Base-by-base conservation (phyloP, 2,113 vertebrate species). In the Podilymbus podiceps region DNA sequence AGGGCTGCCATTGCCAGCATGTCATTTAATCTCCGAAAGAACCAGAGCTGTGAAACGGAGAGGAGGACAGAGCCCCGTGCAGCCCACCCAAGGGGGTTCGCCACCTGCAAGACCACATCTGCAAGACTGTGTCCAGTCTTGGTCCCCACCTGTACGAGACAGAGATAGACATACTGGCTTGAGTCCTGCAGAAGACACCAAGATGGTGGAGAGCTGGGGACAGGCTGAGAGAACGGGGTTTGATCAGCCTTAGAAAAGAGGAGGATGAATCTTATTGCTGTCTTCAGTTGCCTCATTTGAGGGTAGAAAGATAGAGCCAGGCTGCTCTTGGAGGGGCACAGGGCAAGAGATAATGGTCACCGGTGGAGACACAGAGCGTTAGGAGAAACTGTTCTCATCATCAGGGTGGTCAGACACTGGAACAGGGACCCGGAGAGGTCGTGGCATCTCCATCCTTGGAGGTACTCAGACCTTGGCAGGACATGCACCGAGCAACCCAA, bases 131-230 rank as follows among this genome's bases (percentile, higher is more conserved):
- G 15, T 6, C 46, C 40, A 59, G 50, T 11, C 38, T 46, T 46
- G 23, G 30, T 0, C 6, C 8, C 8, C 2, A 25, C 16, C 5
- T 4, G 19, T 21, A 83, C 38, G 31, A 40, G 58, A 40, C 2
- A 8, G 68, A 55, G 25, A 20, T 6, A 30, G 55, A 35, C 42
- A 44, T 7, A 4, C 25, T 33, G 49, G 55, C 18, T 58, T 56
- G 31, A 38, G 17, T 28, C 62, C 90, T 81, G 47, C 25, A 56
- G 49, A 56, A 82, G 49, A 50, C 63, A 82, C 23, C 0, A 1
- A 66, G 78, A 22, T 27, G 23, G 27, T 38, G 42, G 18, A 75
- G 25, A 74, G 30, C 60, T 80, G 47, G 21, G 38, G 18, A 60
- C 16, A 9, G 9, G 55, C 8, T 15, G 8, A 35, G 35, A 38